phyloP scores from a whole-genome alignment of 1,140 invertebrate species.

The Macrotrachela quadricornifera region DNA sequence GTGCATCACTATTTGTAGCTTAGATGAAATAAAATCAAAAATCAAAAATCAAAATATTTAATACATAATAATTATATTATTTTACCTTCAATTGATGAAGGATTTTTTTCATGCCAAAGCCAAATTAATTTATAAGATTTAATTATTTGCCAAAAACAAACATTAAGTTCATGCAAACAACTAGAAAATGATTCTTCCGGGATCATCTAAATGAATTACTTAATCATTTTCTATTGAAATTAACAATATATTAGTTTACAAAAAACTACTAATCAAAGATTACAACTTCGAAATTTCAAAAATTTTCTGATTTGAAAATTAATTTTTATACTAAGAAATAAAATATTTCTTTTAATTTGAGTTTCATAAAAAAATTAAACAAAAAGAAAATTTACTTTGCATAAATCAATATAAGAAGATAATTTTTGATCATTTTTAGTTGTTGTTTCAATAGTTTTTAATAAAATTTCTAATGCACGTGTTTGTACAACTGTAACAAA shows the following conservation, averaged over 20 bases:
- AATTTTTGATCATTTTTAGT: neutral
- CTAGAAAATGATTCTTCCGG: neutral
- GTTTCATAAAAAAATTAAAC: neutral
- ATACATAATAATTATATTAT: neutral
- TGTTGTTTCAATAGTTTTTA: slow-evolving; percentile 11
- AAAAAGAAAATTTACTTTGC: slow-evolving; percentile 16
- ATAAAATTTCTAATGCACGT: slow-evolving; percentile 42
- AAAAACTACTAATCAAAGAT: too few relatives aligned
- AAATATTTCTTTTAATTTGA: too few relatives aligned
- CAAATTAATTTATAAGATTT: slow-evolving; percentile 24
- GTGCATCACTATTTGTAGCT: neutral
- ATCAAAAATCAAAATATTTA: neutral
- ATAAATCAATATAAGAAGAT: slow-evolving; percentile 18
- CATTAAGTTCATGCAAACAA: slow-evolving; percentile 25
- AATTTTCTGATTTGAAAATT: too few relatives aligned
- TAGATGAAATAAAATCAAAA: neutral
- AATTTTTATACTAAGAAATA: too few relatives aligned
- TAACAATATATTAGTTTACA: too few relatives aligned
- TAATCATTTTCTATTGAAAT: too few relatives aligned
- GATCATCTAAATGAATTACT: neutral
- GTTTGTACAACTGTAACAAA: slow-evolving; percentile 79
- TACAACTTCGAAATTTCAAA: too few relatives aligned
- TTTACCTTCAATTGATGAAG: neutral
- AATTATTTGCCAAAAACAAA: slow-evolving; percentile 28
- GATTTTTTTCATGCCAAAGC: slow-evolving; percentile 19